Percentiles rank a stretch among this genome's conserved stretches.
These are phyloP conservation scores for Siniperca scherzeri DNA, from an alignment of 2,797 vertebrate species.

Conservation along the genomic window DNA sequence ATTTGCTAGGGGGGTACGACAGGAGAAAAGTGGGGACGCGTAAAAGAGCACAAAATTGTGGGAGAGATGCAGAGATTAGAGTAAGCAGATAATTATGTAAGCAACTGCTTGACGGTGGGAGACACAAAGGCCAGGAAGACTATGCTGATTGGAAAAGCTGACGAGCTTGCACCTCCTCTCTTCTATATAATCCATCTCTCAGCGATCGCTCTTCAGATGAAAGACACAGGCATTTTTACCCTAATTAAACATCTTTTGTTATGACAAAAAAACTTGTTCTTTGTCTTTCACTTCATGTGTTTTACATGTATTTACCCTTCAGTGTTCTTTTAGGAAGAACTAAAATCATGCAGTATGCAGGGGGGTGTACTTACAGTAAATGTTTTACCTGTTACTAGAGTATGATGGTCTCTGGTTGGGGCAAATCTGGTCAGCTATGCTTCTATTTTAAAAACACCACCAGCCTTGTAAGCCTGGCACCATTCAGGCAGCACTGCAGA, in stretches of 20 bases:
- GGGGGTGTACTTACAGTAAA: conserved; percentile 14
- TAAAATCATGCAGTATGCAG: not conserved
- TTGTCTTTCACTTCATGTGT: conserved; percentile 31
- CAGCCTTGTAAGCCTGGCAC: conserved; percentile 62
- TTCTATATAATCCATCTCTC: conserved; percentile 56
- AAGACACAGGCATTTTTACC: conserved; percentile 58
- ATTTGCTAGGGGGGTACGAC: conserved; percentile 8
- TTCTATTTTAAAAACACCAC: conserved; percentile 62
- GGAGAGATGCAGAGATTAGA: conserved; percentile 60
- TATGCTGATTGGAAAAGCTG: conserved; percentile 64
- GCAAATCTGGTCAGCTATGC: conserved; percentile 58
- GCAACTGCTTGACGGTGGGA: conserved; percentile 56
- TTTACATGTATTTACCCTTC: conserved; percentile 30
- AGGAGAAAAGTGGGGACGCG: conserved; percentile 7
- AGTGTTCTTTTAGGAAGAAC: conserved; percentile 9
- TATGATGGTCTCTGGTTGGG: conserved; percentile 31
- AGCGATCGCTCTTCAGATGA: conserved; percentile 59
- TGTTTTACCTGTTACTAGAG: conserved; percentile 37
- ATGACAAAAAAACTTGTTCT: conserved; percentile 22
- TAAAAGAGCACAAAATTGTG: conserved; percentile 50
- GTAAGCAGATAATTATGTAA: conserved; percentile 73
- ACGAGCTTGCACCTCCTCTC: conserved; percentile 57
- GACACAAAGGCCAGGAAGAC: conserved; percentile 52
- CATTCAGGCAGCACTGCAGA: conserved; percentile 64
- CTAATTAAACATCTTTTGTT: conserved; percentile 68